Base-by-base conservation (phyloP, 2,888 invertebrate species). In the Agriopis leucophaearia region DNA sequence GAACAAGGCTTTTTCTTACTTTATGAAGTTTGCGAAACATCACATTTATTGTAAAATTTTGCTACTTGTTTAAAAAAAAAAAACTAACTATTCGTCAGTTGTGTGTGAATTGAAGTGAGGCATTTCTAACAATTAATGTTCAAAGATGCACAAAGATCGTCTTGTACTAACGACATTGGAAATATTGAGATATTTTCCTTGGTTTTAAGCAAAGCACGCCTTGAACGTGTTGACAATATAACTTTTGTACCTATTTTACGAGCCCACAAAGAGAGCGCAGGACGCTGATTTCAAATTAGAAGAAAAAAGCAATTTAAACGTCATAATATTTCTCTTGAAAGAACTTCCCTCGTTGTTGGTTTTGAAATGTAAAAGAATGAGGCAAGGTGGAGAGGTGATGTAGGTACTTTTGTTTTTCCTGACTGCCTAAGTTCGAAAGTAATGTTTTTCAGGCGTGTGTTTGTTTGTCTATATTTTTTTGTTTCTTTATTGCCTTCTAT, bases 221-320 rank as follows among this genome's bases (percentile, higher is more conserved):
- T 6, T 10, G 52, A 48, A 58, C 42, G n/a, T 42, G 16, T 40
- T 44, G 42, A 67, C 66, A 62, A 56, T 61, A 66, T 51, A 57
- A 63, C 58, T 55, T 62, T 63, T 48, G 61, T 61, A 61, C 50
- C 35, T 57, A 51, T 66, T 71, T 59, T 61, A 68, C 50, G 48
- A 69, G 63, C 63, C 36, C 56, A 45, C 60, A 70, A 65, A 57
- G 70, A 75, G 61, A 51, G 51, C 51, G 51, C 35, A 64, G 58
- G 69, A 69, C 66, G 67, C 66, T 70, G 69, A 72, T 72, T 72
- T 71, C 60, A 73, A 75, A 70, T 72, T 69, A 69, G 50, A 71
- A 62, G 60, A 68, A 71, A 64, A 73, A 69, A 60, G 62, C 63
- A 69, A 69, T 70, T 69, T 59, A 57, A 62, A 62, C 59, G 68